Evolutionary conservation across 1,140 invertebrate genomes (phyloP).

Genomic region (Chrysomallon squamiferum): DNA sequence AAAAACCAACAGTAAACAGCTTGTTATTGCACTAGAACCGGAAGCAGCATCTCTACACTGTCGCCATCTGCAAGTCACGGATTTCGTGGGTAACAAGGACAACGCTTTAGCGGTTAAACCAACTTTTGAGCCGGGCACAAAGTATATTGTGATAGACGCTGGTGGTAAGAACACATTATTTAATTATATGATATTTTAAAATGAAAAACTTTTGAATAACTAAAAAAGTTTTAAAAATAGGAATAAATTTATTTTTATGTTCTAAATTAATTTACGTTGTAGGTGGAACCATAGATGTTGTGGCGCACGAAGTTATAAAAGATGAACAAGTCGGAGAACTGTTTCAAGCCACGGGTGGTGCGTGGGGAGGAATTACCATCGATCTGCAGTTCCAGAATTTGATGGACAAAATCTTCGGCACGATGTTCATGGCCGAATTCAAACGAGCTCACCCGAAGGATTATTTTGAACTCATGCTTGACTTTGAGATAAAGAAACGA

Average conservation of each 20-base stretch:
- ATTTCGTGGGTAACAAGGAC: slow-evolving; percentile 42
- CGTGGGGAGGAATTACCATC: slow-evolving; percentile 59
- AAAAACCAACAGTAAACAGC: slow-evolving; percentile 50
- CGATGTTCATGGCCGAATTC: slow-evolving; percentile 49
- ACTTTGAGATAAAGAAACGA: slow-evolving; percentile 60
- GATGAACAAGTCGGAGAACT: slow-evolving; percentile 51
- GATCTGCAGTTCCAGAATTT: slow-evolving; percentile 53
- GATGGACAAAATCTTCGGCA: slow-evolving; percentile 49
- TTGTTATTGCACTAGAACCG: slow-evolving; percentile 55
- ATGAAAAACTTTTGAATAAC: no score
- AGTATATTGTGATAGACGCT: slow-evolving; percentile 56
- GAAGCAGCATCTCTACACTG: slow-evolving; percentile 57
- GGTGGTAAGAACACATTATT: slow-evolving; percentile 36
- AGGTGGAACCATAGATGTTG: slow-evolving; percentile 59
- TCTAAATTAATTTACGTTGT: slow-evolving; percentile 7
- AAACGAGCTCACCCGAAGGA: slow-evolving; percentile 51
- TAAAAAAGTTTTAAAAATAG: no score
- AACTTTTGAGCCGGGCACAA: slow-evolving; percentile 56
- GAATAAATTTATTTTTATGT: not conserved
- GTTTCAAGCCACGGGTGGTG: slow-evolving; percentile 56
- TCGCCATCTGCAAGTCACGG: slow-evolving; percentile 47
- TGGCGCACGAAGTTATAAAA: slow-evolving; percentile 55
- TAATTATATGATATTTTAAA: no score
- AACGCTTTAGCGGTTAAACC: slow-evolving; percentile 37
- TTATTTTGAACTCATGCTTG: slow-evolving; percentile 56